phyloP scores from a whole-genome alignment of 2,797 vertebrate species.

The Pogoniulus pusillus region DNA sequence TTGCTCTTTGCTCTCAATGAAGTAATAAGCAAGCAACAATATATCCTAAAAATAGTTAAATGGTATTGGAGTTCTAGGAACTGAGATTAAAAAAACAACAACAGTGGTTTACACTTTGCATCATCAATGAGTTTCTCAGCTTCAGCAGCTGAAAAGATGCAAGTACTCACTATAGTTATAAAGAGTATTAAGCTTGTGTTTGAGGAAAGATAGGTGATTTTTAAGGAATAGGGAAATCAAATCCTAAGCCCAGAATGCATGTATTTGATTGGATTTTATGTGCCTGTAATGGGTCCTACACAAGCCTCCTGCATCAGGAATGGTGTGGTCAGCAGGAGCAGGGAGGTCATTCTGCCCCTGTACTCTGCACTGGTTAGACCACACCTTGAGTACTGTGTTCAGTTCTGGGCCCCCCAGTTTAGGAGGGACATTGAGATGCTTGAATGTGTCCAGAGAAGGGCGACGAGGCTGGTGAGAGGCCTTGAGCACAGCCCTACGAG shows the following conservation, averaged over 20 bases:
- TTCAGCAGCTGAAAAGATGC: neutral
- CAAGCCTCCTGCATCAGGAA: neutral
- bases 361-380: no score
- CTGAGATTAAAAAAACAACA: slow-evolving; percentile 11
- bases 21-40: neutral
- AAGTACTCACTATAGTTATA: neutral
- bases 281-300: neutral
- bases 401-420: no score
- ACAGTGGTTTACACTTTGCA: neutral
- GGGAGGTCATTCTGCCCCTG: no score
- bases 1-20: neutral
- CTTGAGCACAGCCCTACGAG: no score
- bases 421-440: no score
- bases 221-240: slow-evolving; percentile 3
- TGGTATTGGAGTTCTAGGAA: neutral
- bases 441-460: no score
- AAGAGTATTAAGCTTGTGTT: neutral
- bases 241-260: neutral
- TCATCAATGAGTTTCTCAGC: slow-evolving; percentile 19
- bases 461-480: no score
- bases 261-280: neutral
- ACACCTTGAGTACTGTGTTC: no score
- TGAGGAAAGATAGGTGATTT: neutral
- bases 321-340: no score
- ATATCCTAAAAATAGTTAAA: neutral